Base-by-base conservation (phyloP, 2,113 vertebrate species). In the Rhea pennata region DNA sequence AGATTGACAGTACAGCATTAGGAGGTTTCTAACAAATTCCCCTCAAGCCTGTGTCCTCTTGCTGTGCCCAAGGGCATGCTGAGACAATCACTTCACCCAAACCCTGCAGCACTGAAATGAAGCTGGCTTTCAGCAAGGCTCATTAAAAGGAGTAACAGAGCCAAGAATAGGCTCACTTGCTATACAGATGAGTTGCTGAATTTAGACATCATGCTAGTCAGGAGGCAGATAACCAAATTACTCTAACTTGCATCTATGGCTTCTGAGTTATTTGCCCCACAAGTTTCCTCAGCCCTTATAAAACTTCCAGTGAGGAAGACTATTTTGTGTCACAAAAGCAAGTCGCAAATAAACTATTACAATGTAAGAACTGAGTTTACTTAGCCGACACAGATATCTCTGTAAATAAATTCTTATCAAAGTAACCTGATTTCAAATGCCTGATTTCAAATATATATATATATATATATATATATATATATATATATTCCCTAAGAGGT, bases 81-180 rank as follows among this genome's bases (percentile, higher is more conserved):
- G 16, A 22, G 29, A 33, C 16, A 1, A 9, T 13, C 33, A 39
- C n/a, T 27, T n/a, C 16, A 33, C 20, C 21, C 36, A 67, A 16
- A 50, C 17, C 39, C 17, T 31, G 4, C 0, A 4, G 67, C 36
- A 9, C 14, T 22, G 58, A 86, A 67, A 46, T 3, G 16, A n/a
- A 36, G 64, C 27, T 64, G 7, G 19, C 44, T 36, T 56, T 54
- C 24, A 70, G 36, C 56, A 22, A 40, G 46, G 44, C 21, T n/a
- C 2, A 0, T 6, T 5, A 10, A 39, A 58, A 56, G 15, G 24
- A 65, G 39, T 7, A 6, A 19, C 39, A 16, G 31, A 67, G 64
- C 16, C 1, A 1, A 5, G 48, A 48, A 46, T 19, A 7, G 46
- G 4, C 36, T 84, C 4, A 0, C 23, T 40, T 42, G 21, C 12